Evolutionary conservation across 2,113 vertebrate species (phyloP), one percentile per base, ranked within the genome.

Genomic region (Thalassarche chlororhynchos): DNA sequence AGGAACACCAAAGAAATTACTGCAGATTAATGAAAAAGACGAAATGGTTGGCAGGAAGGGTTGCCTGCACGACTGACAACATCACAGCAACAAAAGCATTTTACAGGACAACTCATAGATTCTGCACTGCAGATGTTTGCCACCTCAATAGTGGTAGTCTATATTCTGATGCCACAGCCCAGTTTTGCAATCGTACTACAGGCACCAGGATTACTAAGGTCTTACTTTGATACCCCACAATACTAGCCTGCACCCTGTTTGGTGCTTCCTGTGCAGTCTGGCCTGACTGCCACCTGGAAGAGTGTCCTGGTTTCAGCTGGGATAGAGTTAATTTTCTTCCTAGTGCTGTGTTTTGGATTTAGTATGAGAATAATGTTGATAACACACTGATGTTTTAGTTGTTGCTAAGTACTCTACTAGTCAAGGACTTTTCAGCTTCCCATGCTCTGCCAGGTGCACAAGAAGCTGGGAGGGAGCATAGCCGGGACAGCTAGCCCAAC

Each of bases 111-210:
- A 26, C 23, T 44, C 2, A 0, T 0, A 61, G 66, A n/a, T 40
- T 61, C 65, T 42, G 36, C 60, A 64, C 19, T 40, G 23, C 34
- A 78, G 70, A 21, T n/a, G 9, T 47, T 49, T 52, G 42, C 29
- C n/a, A 55, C 66, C 57, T 65, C 85, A 60, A 3, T 8, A 72
- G 21, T 12, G 65, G n/a, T 4, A 14, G 38, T 29, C 49, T 52
- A 24, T 69, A 24, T 60, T 91, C 61, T 52, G 85, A 72, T 5
- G 3, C 25, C 52, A 64, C 26, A 83, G 32, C 10, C 38, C 23
- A 51, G 47, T 55, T 85, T 52, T 60, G 32, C 16, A 49, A 13
- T n/a, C 0, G 0, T 17, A 38, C 34, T 20, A 46, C 9, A 55
- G 62, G 34, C 20, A 69, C 23, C 57, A 82, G 69, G 29, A 76